Base-by-base conservation (phyloP, 2,888 invertebrate genomes). In the Agriopis aurantiaria region DNA sequence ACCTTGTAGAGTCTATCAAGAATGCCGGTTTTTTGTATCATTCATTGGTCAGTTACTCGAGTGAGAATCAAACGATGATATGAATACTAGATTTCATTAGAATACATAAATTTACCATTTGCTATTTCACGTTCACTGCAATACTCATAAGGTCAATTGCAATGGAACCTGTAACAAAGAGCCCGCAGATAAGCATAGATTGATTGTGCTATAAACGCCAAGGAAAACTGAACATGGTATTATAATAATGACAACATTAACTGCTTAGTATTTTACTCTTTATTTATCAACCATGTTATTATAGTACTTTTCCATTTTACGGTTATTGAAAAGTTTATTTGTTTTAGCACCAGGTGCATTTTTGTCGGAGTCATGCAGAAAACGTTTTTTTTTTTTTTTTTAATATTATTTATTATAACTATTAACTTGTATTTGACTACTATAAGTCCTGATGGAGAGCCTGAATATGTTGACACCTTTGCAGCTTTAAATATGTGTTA, bases 121-220 rank as follows among this genome's bases (percentile, higher is more conserved):
- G 55, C 5, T 71, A 64, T 60, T 64, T 55, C 61, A 57, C 59
- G 49, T 48, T 52, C 46, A 64, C 55, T 69, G 53, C 72, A 63
- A 48, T 69, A 46, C 65, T 52, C 58, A 51, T 71, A 65, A 67
- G 68, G 67, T 65, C 62, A 65, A 60, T 62, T 8, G 9, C 12
- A 53, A 5, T 62, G 62, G 46, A 46, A 33, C n/a, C 23, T 64
- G 49, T 62, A 66, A 65, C 68, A 68, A 68, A 65, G 68, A 62
- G 71, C 69, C 72, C 72, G 66, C 64, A 51, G 70, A 74, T 60
- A 69, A 64, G 62, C 68, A 70, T 75, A 71, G 74, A 78, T 80
- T 76, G 80, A 79, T 78, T 72, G 75, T 74, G 71, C 75, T 73
- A 76, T 79, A 79, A 80, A 78, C 73, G 69, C 69, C 65, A 75